Evolutionary conservation across 2,888 invertebrate species (phyloP), one percentile per base, ranked within the genome.

Genomic region (Eurytoma adleriae): DNA sequence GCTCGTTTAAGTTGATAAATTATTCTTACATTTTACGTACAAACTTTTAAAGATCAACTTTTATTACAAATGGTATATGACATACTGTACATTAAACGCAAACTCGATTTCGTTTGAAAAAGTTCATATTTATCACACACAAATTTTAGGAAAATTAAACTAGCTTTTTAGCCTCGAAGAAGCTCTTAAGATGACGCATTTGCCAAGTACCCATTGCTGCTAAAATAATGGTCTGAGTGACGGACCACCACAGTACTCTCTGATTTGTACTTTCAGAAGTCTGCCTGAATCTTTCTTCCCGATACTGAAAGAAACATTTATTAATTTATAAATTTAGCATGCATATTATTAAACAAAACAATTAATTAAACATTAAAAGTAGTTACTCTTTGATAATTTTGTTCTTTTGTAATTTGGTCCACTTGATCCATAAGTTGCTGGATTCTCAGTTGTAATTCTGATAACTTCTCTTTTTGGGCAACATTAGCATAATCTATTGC

Each of bases 101-200:
- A 75, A 68, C 70, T 80, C 18, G n/a, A 50, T 72, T 75, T 68
- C 50, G 12, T 71, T 64, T 62, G 59, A 68, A 59, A 81, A 77
- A 61, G 76, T 80, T 50, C 54, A 48, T 78, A 64, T 72, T 69
- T 2, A 66, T 48, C 62, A 72, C 74, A 80, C 71, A 4, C 3
- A 74, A 64, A 64, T 7, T 27, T 57, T 52, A 74, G 68, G 12
- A 77, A 74, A 76, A 72, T 93, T 94, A 96, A 68, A 98, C 98
- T 89, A 99, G 93, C 93, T 99, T 99, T 92, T 99, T 99, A 48
- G 99, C 99, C 92, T 99, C 99, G 89, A 99, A 99, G 94, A 99
- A 99, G 88, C 97, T 97, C 93, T 99, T 99, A 85, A 99, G 93
- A 93, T 99, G 99, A 88, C 95, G 95, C 98, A 99, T 99, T 92